A percentile compares a stretch with the other conserved stretches of the same genome.
Conservation (phyloP, 2,888 invertebrate genomes). For the Cerastis rubricosa region DNA sequence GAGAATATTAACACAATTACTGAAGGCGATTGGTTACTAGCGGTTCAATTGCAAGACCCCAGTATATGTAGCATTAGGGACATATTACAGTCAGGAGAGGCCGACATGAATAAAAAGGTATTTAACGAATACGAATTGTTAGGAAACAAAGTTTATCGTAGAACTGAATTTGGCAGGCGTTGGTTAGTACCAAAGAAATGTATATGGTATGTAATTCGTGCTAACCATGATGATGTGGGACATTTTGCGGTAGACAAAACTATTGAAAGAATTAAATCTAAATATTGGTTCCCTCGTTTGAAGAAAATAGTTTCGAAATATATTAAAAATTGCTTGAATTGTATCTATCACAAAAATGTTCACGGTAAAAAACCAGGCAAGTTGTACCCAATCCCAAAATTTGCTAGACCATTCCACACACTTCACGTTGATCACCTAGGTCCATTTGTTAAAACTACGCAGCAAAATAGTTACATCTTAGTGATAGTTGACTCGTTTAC, state of each 20-base stretch:
- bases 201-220: constrained; percentile 19
- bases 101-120: constrained; percentile 1
- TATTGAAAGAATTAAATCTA: constrained; percentile 1
- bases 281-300: neutral
- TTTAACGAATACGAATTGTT: constrained; percentile 8
- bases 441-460: constrained; percentile 58
- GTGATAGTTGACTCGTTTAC: constrained; percentile 21
- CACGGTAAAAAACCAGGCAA: constrained; percentile 1
- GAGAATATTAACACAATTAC: constrained; percentile 16
- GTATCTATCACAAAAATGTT: neutral
- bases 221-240: constrained; percentile 25
- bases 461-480: constrained; percentile 42
- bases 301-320: neutral
- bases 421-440: constrained; percentile 2
- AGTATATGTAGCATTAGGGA: neutral
- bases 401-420: neutral
- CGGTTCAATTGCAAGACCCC: neutral
- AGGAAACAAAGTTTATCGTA: constrained; percentile 18
- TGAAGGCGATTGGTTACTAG: constrained; percentile 20
- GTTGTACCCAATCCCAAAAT: neutral
- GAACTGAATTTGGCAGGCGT: constrained; percentile 19
- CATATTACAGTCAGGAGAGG: constrained; percentile 19
- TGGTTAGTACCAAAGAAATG: constrained; percentile 29
- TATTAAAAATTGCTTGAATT: neutral
- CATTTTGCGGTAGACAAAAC: constrained; percentile 25